Evolutionary conservation across 53 echinoderm and acorn worm species (phyloP), one percentile per base, ranked within the genome.

Genomic region (Mesocentrotus franciscanus): DNA sequence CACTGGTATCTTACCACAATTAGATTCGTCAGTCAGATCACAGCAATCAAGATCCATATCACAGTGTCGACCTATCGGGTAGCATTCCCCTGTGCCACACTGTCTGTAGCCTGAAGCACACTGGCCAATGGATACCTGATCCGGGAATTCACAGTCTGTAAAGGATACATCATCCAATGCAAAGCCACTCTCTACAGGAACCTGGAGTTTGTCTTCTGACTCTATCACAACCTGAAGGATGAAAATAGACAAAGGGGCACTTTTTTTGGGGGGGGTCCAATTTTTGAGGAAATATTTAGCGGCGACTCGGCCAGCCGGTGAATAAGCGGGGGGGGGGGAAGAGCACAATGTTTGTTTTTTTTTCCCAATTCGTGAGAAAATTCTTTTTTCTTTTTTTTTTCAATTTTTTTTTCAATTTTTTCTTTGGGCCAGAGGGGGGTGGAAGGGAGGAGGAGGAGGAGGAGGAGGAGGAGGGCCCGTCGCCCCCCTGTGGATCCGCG

Each of bases 121-220:
- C 20, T 60, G 32, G 13, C 87, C 95, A 24, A 60, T 14, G 15
- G 33, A 24, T 0, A 95, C 66, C 8, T 96, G 96, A 5, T 95
- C 81, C 15, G 90, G 95, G 78, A 95, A 96, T 27, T 96, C 97
- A 78, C 98, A 98, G 94, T 97, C 95, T 9, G 90, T 89, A 90
- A 98, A 97, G 27, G 95, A 94, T 22, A 98, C 71, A 66, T 98
- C 98, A n/a, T 98, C 98, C 20, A 98, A 71, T 1, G 98, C 98
- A 78, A 97, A 98, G 30, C 98, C 98, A 29, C 97, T 96, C 92
- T 96, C 93, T 6, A 93, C 64, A 9, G 97, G 96, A 5, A 97
- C 24, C 11, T 71, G 32, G 70, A 95, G 96, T 0, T 85, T 93
- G 90, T 98, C 97, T 92, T 98, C 95, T 11, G 93, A 96, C 29